These are phyloP conservation scores for Heliornis fulica DNA, from an alignment of 2,113 vertebrate species.

Conservation along the genomic window DNA sequence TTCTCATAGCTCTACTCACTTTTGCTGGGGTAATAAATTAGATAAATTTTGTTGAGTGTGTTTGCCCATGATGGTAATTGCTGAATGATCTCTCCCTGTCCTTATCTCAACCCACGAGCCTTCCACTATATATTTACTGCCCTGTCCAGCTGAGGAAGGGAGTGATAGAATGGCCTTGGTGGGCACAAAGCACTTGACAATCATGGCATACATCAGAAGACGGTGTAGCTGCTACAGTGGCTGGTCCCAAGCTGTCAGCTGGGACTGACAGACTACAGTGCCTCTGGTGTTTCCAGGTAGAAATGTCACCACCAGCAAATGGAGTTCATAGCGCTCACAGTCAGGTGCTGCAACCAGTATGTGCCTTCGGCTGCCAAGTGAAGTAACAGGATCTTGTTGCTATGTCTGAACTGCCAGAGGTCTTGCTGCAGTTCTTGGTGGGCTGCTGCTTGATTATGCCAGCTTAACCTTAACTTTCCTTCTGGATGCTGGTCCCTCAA, in stretches of 20 bases:
- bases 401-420: background rate
- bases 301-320: background rate
- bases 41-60: too few species aligned
- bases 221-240: background rate
- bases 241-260: background rate
- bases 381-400: background rate
- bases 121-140: too few species aligned
- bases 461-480: background rate
- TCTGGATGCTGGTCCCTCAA: background rate
- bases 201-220: background rate
- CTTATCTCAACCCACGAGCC: too few species aligned
- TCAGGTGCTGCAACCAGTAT: background rate
- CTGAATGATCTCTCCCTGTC: too few species aligned
- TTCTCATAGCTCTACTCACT: too few species aligned
- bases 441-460: background rate
- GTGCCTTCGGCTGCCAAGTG: background rate
- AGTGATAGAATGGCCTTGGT: too few species aligned
- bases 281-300: background rate
- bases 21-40: too few species aligned
- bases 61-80: too few species aligned
- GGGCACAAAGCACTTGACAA: background rate
- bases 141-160: too few species aligned
- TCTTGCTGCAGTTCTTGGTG: background rate
- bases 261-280: background rate
- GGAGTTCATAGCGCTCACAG: background rate